Evolutionary conservation across 2,797 vertebrate species (phyloP).

Genomic region (Myotis daubentonii): DNA sequence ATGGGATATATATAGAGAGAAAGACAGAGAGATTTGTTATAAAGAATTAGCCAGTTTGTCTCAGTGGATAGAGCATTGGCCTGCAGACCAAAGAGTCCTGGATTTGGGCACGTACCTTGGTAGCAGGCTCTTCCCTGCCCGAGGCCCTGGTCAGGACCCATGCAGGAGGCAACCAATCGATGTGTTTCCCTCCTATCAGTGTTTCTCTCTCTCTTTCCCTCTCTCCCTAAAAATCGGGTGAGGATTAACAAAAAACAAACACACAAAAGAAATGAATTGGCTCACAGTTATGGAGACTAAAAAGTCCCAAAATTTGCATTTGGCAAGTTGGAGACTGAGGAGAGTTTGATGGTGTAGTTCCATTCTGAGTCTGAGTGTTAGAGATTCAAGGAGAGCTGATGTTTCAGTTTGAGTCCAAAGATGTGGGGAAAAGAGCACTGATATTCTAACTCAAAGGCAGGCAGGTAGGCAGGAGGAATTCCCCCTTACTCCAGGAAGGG

Average conservation of each 20-base stretch:
- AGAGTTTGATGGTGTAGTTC: background rate
- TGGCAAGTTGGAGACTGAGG: background rate
- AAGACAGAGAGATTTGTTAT: background rate
- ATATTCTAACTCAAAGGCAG: background rate
- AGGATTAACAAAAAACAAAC: too few relatives aligned
- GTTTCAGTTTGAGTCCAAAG: background rate
- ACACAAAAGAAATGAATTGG: background rate
- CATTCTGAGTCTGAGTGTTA: background rate
- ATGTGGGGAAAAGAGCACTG: background rate
- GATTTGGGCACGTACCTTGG: too few relatives aligned
- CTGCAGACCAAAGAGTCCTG: too few relatives aligned
- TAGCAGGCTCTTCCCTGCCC: too few relatives aligned
- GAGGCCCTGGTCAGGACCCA: too few relatives aligned
- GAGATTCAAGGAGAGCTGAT: background rate
- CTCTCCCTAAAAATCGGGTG: too few relatives aligned
- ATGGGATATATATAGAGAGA: background rate
- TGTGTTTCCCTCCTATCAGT: too few relatives aligned
- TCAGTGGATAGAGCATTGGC: too few relatives aligned
- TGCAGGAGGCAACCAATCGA: too few relatives aligned
- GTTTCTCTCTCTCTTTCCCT: too few relatives aligned
- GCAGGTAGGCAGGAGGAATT: background rate
- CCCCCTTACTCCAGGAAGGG: background rate
- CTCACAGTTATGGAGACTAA: background rate
- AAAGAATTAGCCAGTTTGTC: background rate
- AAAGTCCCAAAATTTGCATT: background rate